Evolutionary conservation across 2,113 vertebrate species (phyloP).

Genomic region (Rhinolophus sinicus): DNA sequence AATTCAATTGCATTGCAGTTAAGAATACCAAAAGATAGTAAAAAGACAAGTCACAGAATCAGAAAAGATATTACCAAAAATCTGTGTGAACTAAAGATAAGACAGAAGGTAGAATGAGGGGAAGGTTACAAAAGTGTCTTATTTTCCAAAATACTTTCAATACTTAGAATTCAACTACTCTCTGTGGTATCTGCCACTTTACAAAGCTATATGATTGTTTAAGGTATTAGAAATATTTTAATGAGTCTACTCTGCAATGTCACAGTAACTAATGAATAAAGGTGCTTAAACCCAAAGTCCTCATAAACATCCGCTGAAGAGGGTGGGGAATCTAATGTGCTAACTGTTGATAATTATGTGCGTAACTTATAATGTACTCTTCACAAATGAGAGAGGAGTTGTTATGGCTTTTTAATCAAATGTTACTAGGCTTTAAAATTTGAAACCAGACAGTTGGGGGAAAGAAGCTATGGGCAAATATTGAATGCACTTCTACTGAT

Average conservation of each 20-base stretch:
- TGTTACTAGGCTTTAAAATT: conserved; percentile 67
- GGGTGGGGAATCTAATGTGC: conserved; percentile 65
- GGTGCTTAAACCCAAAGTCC: conserved; percentile 70
- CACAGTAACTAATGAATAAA: conserved; percentile 72
- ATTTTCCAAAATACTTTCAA: neutral
- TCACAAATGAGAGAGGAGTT: conserved; percentile 77
- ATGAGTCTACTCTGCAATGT: conserved; percentile 22
- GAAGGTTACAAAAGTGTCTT: neutral
- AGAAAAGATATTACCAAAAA: neutral
- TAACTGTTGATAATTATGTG: conserved; percentile 73
- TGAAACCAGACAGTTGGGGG: conserved; percentile 66
- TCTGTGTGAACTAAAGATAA: neutral
- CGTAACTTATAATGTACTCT: conserved; percentile 71
- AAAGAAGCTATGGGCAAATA: conserved; percentile 63
- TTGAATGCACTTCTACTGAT: conserved; percentile 76
- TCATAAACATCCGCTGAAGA: conserved; percentile 78
- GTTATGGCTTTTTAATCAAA: conserved; percentile 79
- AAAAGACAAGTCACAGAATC: neutral
- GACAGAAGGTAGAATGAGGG: neutral
- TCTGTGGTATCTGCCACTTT: neutral
- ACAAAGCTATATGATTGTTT: neutral
- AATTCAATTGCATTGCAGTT: neutral
- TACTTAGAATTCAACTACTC: neutral
- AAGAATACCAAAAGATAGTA: neutral
- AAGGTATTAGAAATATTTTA: conserved; percentile 42